Conservation (phyloP, 2,113 vertebrate species). For the Crocuta crocuta region DNA sequence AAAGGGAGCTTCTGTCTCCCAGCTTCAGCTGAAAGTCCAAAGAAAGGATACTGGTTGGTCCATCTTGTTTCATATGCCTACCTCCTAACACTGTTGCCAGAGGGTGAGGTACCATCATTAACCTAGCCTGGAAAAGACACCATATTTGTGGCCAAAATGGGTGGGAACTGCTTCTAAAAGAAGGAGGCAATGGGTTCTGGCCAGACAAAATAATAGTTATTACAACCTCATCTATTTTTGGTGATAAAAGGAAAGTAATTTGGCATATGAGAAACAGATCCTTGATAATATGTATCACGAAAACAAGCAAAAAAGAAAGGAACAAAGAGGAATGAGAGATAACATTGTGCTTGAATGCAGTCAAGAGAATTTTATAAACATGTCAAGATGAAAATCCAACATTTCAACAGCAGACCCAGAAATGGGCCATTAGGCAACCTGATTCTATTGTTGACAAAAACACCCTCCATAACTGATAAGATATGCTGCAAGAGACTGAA, state of each 20-base stretch:
- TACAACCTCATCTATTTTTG: constrained; percentile 29
- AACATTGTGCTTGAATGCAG: not conserved
- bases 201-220: not conserved
- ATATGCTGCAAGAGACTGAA: not conserved
- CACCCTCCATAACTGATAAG: not conserved
- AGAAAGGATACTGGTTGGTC: not conserved
- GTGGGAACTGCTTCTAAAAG: constrained; percentile 14
- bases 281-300: constrained; percentile 11
- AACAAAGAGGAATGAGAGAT: not conserved
- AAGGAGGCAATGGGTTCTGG: not conserved
- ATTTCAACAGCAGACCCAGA: not conserved
- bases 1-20: not conserved
- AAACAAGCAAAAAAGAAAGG: constrained; percentile 39
- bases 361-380: constrained; percentile 29
- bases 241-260: constrained; percentile 48
- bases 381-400: constrained; percentile 22
- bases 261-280: constrained; percentile 34
- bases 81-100: not conserved
- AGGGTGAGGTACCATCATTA: not conserved
- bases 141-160: not conserved
- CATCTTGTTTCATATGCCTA: not conserved
- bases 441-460: not conserved
- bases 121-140: not conserved
- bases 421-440: not conserved
- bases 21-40: not conserved